Base-by-base conservation (phyloP, 2,888 invertebrate genomes). In the Melanargia galathea region DNA sequence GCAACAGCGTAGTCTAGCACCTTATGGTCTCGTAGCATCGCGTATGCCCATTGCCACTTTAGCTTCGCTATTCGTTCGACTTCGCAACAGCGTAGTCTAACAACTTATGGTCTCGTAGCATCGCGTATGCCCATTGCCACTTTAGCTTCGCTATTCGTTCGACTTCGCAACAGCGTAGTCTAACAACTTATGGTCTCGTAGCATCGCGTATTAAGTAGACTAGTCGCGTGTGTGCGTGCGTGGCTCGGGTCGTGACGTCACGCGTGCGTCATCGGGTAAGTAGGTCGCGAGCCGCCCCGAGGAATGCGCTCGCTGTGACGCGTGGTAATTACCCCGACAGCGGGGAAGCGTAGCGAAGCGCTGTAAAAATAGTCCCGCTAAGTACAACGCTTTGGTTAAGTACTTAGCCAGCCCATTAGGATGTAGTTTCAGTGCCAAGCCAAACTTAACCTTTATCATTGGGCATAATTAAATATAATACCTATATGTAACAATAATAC, bases 201-300 rank as follows among this genome's bases (percentile, higher is more conserved):
- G 7, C 30, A 1, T 5, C 8, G 30, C 8, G 26, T 26, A 6
- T 6, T 5, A 3, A 30, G 6, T 30, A 6, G 43, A 43, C 16
- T 30, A 33, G 33, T 5, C 30, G 16, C 26, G 2, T 30, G 16
- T 20, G 8, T 26, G 56, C 20, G 57, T 45, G 33, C 18, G 43
- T 46, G 33, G 35, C 16, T 7, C 10, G 57, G 13, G n/a, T 72
- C 51, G 70, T 80, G 80, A 80, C 81, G 77, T 77, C 71, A 71
- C 59, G 3, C 66, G 76, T 79, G 79, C 79, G 81, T 81, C 81
- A 80, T 73, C 69, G 55, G 57, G 62, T 64, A 81, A 75, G 67
- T 81, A 64, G 79, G 81, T 79, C 81, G 75, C 63, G 64, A 24
- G 51, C 55, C 62, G 63, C 58, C 64, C 60, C 60, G 48, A 66